Conservation (phyloP, 2,888 invertebrate species). For the Exephanes ischioxanthus region DNA sequence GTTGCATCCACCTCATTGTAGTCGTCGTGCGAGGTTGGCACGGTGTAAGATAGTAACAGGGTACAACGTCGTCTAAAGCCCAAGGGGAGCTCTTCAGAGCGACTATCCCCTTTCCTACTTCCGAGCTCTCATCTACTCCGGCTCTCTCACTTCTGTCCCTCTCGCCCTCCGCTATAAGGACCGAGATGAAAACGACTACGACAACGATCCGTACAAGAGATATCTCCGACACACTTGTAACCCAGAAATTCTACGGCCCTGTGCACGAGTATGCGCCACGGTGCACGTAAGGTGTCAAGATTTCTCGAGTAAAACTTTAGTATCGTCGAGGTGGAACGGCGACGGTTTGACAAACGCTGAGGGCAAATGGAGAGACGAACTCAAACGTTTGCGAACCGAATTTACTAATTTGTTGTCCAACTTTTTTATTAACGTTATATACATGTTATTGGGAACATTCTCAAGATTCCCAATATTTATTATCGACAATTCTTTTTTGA, state of each 20-base stretch:
- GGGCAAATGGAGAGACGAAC: neutral
- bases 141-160: neutral
- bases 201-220: constrained; percentile 24
- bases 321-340: neutral
- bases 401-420: neutral
- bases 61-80: constrained; percentile 19
- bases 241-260: constrained; percentile 69
- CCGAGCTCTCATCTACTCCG: constrained; percentile 22
- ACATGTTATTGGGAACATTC: neutral
- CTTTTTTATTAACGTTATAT: neutral
- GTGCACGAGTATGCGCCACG: constrained; percentile 67
- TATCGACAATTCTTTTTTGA: neutral
- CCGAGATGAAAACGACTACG: constrained; percentile 5
- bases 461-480: neutral
- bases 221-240: constrained; percentile 46
- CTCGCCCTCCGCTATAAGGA: neutral
- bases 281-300: constrained; percentile 66
- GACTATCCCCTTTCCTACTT: constrained; percentile 18
- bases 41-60: constrained; percentile 11
- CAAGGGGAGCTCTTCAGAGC: constrained; percentile 28
- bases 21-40: constrained; percentile 3
- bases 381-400: neutral
- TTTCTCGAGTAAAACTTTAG: constrained; percentile 21
- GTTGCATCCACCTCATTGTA: neutral
- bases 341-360: neutral